These are phyloP conservation scores for Myxocyprinus asiaticus DNA, from an alignment of 2,113 vertebrate genomes.

Conservation along the genomic window DNA sequence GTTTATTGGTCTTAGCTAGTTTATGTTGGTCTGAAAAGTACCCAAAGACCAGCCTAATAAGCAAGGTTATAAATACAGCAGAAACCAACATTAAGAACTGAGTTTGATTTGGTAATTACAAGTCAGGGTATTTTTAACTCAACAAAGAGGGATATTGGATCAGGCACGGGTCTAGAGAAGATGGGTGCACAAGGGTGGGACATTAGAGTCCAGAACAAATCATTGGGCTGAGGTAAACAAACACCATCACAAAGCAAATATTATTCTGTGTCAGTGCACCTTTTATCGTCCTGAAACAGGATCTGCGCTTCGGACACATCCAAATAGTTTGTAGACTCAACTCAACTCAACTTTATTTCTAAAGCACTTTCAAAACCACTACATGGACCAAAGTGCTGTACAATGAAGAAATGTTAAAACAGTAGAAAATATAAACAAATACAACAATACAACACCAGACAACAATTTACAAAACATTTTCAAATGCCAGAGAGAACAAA, in stretches of 20 bases:
- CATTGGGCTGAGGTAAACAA: constrained; percentile 64
- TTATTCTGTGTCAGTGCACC: constrained; percentile 49
- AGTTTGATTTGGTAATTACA: constrained; percentile 11
- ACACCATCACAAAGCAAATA: constrained; percentile 50
- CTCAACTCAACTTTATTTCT: too few species aligned
- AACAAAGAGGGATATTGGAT: constrained; percentile 30
- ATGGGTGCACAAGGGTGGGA: constrained; percentile 20
- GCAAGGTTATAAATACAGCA: too few species aligned
- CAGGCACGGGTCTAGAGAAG: constrained; percentile 19
- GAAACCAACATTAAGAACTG: not conserved
- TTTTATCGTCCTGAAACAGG: constrained; percentile 32
- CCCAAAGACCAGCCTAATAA: too few species aligned
- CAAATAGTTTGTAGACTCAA: constrained; percentile 43
- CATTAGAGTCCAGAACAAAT: constrained; percentile 51
- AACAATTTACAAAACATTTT: too few species aligned
- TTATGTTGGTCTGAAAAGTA: too few species aligned
- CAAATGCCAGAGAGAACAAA: too few species aligned
- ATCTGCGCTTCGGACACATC: constrained; percentile 47
- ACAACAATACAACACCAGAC: too few species aligned
- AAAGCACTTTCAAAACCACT: too few species aligned
- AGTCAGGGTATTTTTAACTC: constrained; percentile 27
- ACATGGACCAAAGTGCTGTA: too few species aligned
- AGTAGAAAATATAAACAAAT: too few species aligned
- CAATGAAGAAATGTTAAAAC: too few species aligned
- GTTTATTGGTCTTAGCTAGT: too few species aligned